Base-by-base conservation (phyloP, 2,888 invertebrate species). In the Orchesella flavescens region DNA sequence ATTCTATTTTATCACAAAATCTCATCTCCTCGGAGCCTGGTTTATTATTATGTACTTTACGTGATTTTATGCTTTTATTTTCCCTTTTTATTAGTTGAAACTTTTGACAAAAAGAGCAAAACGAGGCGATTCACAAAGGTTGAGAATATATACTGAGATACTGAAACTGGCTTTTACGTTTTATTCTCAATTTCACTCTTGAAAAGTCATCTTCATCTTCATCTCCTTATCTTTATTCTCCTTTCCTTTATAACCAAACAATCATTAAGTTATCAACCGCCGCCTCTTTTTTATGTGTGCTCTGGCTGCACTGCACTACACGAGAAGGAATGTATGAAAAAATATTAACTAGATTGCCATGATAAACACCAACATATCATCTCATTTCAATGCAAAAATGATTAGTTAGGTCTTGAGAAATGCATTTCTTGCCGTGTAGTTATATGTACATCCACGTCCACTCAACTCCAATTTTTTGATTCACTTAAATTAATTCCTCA, bases 191-290 rank as follows among this genome's bases (percentile, higher is more conserved):
- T 63, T 13, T 65, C 43, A 65, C 53, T 63, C 23, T 75, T 74
- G 9, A 75, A 66, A 75, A 66, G 75, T 75, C 43, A 63, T 63
- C 63, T 74, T 74, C 23, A 13, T 61, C 7, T 61, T 23, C 12
- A 7, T 21, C 21, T 61, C n/a, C 12, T 46, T 69, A 7, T 69
- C 21, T 72, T 24, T 34, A 21, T 55, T 63, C 61, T 73, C 49
- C 66, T 63, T 59, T 49, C 49, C 43, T 68, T 77, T 19, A 59
- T 53, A 57, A 17, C n/a, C n/a, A 5, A 49, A 72, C 15, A 23
- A 63, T 79, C 71, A 80, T 80, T 73, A 80, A 80, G 80, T 73
- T 80, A 80, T 80, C 80, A 79, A 80, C 34, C 65, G 44, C 24
- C 49, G n/a, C n/a, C n/a, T n/a, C n/a, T 49, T 46, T 79, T 77